Base-by-base conservation (phyloP, 2,888 invertebrate genomes). In the Cosmopolites sordidus region DNA sequence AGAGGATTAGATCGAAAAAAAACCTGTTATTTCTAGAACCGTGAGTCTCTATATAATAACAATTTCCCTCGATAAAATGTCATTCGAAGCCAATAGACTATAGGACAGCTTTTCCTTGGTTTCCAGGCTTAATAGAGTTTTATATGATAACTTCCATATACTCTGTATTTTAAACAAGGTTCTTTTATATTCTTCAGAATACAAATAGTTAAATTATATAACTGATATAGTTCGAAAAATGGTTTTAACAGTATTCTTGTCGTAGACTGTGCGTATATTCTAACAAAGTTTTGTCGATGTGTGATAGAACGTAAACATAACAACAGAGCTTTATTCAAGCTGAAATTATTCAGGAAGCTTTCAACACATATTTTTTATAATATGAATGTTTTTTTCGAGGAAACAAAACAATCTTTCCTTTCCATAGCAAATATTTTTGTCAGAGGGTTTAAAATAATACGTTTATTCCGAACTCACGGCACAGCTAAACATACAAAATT, bases 111-210 rank as follows among this genome's bases (percentile, higher is more conserved):
- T 33, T 33, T 12, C 33, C 12, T 33, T 33, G 33, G 33, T 33
- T 33, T 33, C 33, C 11, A 22, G 33, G 5, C 33, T 12, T 33
- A 33, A 33, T 33, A 33, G 33, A 33, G 5, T 33, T 33, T 33
- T 40, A 40, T 40, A 40, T 40, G 40, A 40, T 16, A 40, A 40
- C 17, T 40, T 40, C 17, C 40, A 2, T 40, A 8, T 40, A 40
- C 9, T 9, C 40, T 33, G 33, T 33, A 33, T 33, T 33, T 33
- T 33, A n/a, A 33, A 33, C 11, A 33, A 33, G 33, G 3, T 33
- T 33, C 33, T 22, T 22, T 22, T 33, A 33, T 33, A 12, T 33
- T 12, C 33, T 11, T 3, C 33, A 33, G 33, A 33, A 33, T 33
- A 33, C n/a, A 33, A 33, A 33, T 33, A 33, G 33, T 33, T 33